These are phyloP conservation scores for Drosophila aldrichi DNA, from an alignment of 2,888 invertebrate genomes.

Conservation along the genomic window DNA sequence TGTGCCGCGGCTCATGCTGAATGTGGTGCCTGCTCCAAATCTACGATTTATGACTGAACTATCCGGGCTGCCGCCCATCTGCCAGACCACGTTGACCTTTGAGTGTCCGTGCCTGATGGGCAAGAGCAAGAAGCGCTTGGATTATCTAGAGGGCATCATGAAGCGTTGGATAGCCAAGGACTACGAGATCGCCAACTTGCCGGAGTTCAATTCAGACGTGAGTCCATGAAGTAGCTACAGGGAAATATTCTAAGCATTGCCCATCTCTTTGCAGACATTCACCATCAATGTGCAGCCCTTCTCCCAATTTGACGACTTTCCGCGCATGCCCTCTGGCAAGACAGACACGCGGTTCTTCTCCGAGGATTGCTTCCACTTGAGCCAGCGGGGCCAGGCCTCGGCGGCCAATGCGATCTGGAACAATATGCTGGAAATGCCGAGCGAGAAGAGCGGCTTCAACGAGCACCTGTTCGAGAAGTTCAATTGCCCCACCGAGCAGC, in stretches of 20 bases:
- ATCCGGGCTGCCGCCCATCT: conserved; percentile 83
- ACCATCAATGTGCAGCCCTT: conserved; percentile 87
- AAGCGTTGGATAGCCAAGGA: conserved; percentile 87
- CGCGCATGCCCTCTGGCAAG: conserved; percentile 83
- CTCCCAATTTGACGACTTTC: conserved; percentile 85
- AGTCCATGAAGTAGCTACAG: background rate
- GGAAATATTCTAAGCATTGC: too few relatives aligned
- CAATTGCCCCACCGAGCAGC: conserved; percentile 79
- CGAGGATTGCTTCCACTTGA: conserved; percentile 88
- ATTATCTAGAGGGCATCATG: conserved; percentile 86
- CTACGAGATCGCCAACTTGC: conserved; percentile 85
- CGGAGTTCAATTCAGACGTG: conserved; percentile 84
- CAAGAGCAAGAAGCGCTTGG: conserved; percentile 71
- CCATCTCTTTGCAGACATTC: conserved; percentile 85
- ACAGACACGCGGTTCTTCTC: conserved; percentile 87
- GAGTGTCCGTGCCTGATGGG: conserved; percentile 88
- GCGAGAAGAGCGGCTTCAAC: conserved; percentile 84
- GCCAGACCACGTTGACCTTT: conserved; percentile 84
- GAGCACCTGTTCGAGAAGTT: conserved; percentile 75
- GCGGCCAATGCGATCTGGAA: conserved; percentile 88
- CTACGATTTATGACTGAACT: conserved; percentile 85
- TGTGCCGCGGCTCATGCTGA: conserved; percentile 88
- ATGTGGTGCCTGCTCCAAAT: conserved; percentile 87
- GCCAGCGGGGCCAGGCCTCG: conserved; percentile 87
- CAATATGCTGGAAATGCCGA: conserved; percentile 87